Evolutionary conservation across 1,140 invertebrate genomes (phyloP), one percentile per base, ranked within the genome.

Genomic region (Stenopsyche tienmushanensis): DNA sequence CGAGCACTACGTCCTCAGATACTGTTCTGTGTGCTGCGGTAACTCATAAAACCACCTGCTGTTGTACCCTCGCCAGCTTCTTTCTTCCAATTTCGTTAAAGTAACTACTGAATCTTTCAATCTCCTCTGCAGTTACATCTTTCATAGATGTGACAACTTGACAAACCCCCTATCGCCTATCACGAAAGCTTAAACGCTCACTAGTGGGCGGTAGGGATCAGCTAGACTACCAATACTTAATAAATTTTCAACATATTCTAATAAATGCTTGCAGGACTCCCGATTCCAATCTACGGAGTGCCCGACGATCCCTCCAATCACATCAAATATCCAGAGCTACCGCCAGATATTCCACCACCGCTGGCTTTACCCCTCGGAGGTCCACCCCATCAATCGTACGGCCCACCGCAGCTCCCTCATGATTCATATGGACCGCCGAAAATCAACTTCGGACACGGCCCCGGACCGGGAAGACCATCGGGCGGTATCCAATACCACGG

Each of bases 271-370:
- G 2, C 42, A 44, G 77, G 73, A 64, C 74, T 80, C 20, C 82
- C 83, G 0, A 75, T 78, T 15, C 81, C 83, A 15, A 76, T 84
- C 0, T 84, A 83, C 71, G 83, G 83, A 44, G 81, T 81, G 1
- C 83, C 83, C 18, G 77, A 82, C 59, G 71, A 75, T 45, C 73
- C 75, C 15, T 72, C 74, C 9, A 77, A 77, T 60, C 72, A 78
- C 62, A 73, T 80, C 21, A 72, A 78, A 29, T 82, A 83, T 62
- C 76, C 82, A 7, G 78, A 78, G 0, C 77, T 74, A 42, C 77
- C 76, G 67, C 81, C 77, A 50, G 78, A 79, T 66, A 75, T 78
- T 45, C 77, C 75, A 25, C 83, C 63, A 74, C 66, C 60, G 2
- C 1, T 41, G 2, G 64, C 71, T 24, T 63, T 5, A 68, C 23